Evolutionary conservation across 2,113 vertebrate genomes (phyloP), one percentile per base, ranked within the genome.

Genomic region (Mustela lutreola): DNA sequence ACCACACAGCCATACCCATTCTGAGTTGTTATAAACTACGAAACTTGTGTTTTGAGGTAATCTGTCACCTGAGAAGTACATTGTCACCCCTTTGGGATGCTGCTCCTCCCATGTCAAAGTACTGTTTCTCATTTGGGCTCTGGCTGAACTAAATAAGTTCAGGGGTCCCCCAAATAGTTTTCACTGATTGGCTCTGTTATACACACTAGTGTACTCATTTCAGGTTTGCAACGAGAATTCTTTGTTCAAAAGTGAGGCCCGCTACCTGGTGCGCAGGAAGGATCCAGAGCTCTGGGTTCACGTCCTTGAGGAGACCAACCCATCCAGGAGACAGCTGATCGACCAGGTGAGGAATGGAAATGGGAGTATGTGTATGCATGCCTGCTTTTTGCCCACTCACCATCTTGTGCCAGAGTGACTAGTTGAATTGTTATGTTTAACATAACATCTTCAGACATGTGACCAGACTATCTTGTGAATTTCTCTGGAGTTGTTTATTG

Each of bases 221-320:
- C 88, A 99, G 99, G 99, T 99, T 78, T 99, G 99, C 99, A 99
- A 99, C 85, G 99, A 99, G 95, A 99, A 99, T 98, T 99, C 99
- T 0, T 98, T 99, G 91, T 99, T 99, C 92, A 99, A 99, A 96
- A 99, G 99, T 33, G 99, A 99, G 97, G 99, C 99, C 93, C 99
- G 99, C 1, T 99, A 99, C 94, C 98, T 99, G 89, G 99, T 99
- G 3, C 99, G 98, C 31, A 99, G 99, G 91, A 99, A 99, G 98
- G 99, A 99, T 92, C 99, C 99, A 11, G 99, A 99, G n/a, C 99
- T 99, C 53, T 99, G 99, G 99, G 99, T 99, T 1, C 99, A 97
- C 4, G 99, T 99, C 11, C 98, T 99, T 21, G 99, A 99, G 81
- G 99, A 99, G 97, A 99, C 98, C 97, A 99, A 99, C 93, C 99